phyloP scores from a whole-genome alignment of 92 coral and sea anemone species.

The Palythoa heliodiscus region DNA sequence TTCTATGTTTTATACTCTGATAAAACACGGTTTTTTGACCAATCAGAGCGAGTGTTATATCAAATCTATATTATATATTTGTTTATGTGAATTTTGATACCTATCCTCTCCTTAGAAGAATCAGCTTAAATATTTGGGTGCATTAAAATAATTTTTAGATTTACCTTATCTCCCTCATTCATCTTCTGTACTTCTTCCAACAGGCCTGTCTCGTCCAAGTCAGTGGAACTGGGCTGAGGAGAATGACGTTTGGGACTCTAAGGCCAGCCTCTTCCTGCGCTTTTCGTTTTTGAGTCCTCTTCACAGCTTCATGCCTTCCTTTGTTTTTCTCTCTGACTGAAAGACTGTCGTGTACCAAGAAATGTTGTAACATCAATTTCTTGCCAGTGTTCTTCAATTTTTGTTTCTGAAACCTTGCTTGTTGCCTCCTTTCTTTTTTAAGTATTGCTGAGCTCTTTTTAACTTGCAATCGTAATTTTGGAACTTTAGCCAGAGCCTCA shows the following conservation, averaged over 20 bases:
- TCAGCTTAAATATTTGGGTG: background rate
- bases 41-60: no score
- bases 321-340: conserved; percentile 28
- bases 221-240: conserved; percentile 13
- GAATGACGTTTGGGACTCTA: conserved; percentile 31
- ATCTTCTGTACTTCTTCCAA: conserved; percentile 39
- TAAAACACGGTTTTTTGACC: no score
- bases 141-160: background rate
- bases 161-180: conserved; percentile 45
- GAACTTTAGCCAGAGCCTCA: conserved; percentile 45
- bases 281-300: background rate
- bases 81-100: no score
- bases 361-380: conserved; percentile 33
- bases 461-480: conserved; percentile 16
- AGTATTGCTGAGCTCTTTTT: conserved; percentile 28
- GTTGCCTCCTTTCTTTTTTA: conserved; percentile 37
- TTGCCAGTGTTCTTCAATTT: conserved; percentile 49
- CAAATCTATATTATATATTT: no score
- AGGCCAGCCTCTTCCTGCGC: conserved; percentile 31
- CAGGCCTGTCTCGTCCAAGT: conserved; percentile 37
- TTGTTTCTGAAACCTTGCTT: conserved; percentile 27
- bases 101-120: background rate
- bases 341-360: conserved; percentile 35
- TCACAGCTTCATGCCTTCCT: conserved; percentile 12
- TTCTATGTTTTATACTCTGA: no score